Conservation (phyloP, 2,113 vertebrate species). For the Semicossyphus pulcher region DNA sequence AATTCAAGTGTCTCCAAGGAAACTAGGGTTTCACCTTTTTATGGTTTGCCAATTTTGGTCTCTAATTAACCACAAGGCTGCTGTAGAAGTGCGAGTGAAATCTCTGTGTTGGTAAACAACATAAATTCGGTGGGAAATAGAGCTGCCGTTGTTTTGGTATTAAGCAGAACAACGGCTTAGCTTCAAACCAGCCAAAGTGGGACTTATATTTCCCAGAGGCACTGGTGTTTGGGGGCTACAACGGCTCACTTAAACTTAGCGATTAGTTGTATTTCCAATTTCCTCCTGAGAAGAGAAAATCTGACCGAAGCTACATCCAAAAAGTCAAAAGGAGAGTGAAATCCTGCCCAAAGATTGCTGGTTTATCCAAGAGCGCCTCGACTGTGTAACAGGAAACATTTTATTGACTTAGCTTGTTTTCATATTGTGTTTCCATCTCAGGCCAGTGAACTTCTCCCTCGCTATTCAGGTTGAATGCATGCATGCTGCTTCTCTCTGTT, state of each 20-base stretch:
- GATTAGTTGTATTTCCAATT: not conserved
- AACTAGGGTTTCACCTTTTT: constrained; percentile 39
- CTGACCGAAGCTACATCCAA: not conserved
- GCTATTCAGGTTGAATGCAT: not conserved
- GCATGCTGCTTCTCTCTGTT: not conserved
- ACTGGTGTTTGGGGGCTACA: not conserved
- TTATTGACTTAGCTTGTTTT: constrained; percentile 36
- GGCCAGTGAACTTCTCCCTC: not conserved
- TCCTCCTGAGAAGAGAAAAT: not conserved
- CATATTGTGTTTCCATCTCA: constrained; percentile 9
- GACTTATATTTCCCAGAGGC: not conserved
- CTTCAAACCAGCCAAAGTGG: not conserved
- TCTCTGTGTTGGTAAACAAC: not conserved
- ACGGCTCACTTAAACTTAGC: not conserved
- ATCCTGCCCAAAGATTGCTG: not conserved
- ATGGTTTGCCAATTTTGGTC: not conserved
- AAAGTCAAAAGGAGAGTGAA: not conserved
- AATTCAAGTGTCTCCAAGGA: constrained; percentile 50
- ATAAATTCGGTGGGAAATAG: not conserved
- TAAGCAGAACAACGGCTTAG: not conserved
- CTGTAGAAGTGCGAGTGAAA: constrained; percentile 10
- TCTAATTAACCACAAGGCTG: constrained; percentile 45
- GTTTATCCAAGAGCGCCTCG: not conserved
- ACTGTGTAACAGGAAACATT: constrained; percentile 15
- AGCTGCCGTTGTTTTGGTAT: constrained; percentile 1